Evolutionary conservation across 2,888 invertebrate genomes (phyloP).

Genomic region (Xestoiulus laeticollis): DNA sequence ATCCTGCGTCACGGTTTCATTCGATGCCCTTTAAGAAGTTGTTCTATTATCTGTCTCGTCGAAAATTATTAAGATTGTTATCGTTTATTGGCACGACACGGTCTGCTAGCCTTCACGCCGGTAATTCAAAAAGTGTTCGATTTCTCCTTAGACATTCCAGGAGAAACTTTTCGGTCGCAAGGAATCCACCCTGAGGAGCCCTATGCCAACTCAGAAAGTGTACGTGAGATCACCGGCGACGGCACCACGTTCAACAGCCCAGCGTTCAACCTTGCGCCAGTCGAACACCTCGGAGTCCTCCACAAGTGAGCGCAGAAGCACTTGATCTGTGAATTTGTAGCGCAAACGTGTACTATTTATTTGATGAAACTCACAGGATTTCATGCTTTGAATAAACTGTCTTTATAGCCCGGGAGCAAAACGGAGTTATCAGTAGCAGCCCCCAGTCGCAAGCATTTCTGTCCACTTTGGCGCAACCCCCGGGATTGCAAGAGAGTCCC

Average conservation of each 20-base stretch:
- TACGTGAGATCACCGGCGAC: background rate
- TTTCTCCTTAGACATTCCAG: slow-evolving; percentile 52
- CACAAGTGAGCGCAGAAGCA: background rate
- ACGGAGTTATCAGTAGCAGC: background rate
- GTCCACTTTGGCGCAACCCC: slow-evolving; percentile 64
- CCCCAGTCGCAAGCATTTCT: slow-evolving; percentile 61
- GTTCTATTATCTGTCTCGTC: too few species aligned
- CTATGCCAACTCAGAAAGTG: background rate
- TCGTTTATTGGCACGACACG: too few species aligned
- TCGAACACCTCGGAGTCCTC: background rate
- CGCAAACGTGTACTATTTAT: background rate
- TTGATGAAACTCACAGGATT: background rate
- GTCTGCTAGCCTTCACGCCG: background rate
- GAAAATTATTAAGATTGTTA: too few species aligned
- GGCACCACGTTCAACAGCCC: background rate
- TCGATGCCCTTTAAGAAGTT: too few species aligned
- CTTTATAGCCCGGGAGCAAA: background rate
- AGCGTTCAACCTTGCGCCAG: background rate
- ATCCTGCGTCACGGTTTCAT: too few species aligned
- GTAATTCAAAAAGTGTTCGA: background rate
- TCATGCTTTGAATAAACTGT: background rate
- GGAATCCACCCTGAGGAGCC: slow-evolving; percentile 51
- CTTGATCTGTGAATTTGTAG: background rate
- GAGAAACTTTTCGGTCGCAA: slow-evolving; percentile 54
- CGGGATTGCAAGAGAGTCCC: slow-evolving; percentile 58